Evolutionary conservation across 2,113 vertebrate species (phyloP).

Genomic region (Labrus mixtus): DNA sequence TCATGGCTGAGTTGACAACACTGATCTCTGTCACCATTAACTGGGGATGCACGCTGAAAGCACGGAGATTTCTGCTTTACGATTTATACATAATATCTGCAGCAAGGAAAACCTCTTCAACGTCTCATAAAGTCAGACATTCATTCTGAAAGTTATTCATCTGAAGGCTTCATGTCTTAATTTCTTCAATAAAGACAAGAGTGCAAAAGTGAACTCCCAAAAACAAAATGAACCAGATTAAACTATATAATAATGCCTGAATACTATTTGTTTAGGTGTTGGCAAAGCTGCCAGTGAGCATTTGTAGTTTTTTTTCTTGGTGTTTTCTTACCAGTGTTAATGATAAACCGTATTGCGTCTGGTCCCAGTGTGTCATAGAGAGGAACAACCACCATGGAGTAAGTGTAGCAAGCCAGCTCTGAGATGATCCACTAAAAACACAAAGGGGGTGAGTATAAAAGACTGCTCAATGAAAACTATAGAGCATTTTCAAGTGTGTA

Average conservation of each 20-base stretch:
- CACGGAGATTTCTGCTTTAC: neutral
- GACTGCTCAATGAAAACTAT: too few species aligned
- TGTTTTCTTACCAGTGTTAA: slow-evolving; percentile 91
- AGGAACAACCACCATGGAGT: slow-evolving; percentile 98
- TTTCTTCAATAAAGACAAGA: too few species aligned
- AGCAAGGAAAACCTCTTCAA: neutral
- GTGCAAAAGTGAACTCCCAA: neutral
- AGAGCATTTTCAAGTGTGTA: too few species aligned
- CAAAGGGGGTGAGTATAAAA: neutral
- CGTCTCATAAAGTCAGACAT: too few species aligned
- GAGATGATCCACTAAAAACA: slow-evolving; percentile 94
- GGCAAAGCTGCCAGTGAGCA: neutral
- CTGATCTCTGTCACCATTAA: slow-evolving; percentile 5
- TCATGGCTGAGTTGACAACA: neutral
- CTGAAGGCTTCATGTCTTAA: too few species aligned
- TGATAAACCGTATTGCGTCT: slow-evolving; percentile 95
- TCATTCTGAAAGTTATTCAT: too few species aligned
- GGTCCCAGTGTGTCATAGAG: slow-evolving; percentile 96
- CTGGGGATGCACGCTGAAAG: neutral
- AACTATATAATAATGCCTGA: neutral
- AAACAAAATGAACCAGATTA: neutral
- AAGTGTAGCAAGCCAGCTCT: slow-evolving; percentile 97
- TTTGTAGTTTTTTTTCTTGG: neutral
- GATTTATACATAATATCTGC: neutral
- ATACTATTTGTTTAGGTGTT: neutral